Base-by-base conservation (phyloP, 2,113 vertebrate species). In the Ciconia maguari region DNA sequence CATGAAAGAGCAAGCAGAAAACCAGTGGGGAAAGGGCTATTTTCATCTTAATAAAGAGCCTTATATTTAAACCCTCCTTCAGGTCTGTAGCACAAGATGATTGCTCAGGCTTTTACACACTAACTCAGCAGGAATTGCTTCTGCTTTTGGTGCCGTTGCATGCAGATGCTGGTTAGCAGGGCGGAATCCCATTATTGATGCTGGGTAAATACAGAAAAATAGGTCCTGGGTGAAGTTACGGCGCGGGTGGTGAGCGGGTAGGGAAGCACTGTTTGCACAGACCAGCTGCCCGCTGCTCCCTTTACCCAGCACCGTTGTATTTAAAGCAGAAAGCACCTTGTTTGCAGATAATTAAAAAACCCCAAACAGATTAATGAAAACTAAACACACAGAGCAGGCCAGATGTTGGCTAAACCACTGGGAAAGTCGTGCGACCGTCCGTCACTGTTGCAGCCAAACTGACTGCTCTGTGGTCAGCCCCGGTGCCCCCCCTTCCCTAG, bases 301-400 rank as follows among this genome's bases (percentile, higher is more conserved):
- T 3, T 16, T 21, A 8, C 61, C 55, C 78, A 17, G 41, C 30
- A 20, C 32, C 22, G 4, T 6, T 62, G 79, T 61, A 66, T 65
- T 65, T 75, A 10, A 4, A 78, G 93, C 13, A 32, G 68, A 7
- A 2, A 11, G 68, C 80, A 64, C 55, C 80, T 92, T 86, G 87
- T 91, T 93, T 83, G 93, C 93, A 62, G 87, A n/a, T 65, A 88
- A 96, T 93, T 83, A 42, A 83, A 89, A 55, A 41, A 14, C 18
- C 20, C 20, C 80, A 58, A 89, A 75, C 83, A 89, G 95, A 89
- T 92, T 30, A 92, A 68, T 21, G 95, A 49, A 89, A 91, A 75
- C 34, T 29, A 79, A 91, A 89, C 86, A 80, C 24, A 5, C 27
- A 0, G 90, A 74, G 87, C 46, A 7, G 85, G 78, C 58, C 41